These are phyloP conservation scores for Neria commutata DNA, from an alignment of 2,888 invertebrate species.

Conservation along the genomic window DNA sequence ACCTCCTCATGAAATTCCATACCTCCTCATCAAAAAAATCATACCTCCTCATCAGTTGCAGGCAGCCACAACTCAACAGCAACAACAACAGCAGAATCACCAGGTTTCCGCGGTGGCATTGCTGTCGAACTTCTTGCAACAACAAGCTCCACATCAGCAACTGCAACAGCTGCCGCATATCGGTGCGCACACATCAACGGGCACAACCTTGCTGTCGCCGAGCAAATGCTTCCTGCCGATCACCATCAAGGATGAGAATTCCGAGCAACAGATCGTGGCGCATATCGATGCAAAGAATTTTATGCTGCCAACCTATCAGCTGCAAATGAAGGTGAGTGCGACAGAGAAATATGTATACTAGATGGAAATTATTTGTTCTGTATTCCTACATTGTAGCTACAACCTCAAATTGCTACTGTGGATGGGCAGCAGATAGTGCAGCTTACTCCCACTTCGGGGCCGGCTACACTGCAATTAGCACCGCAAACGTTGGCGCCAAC, in stretches of 20 bases:
- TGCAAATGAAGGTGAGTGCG: constrained; percentile 59
- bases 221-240: constrained; percentile 61
- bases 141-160: constrained; percentile 14
- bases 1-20: no score
- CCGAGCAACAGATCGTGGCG: constrained; percentile 61
- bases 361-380: not conserved
- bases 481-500: constrained; percentile 42
- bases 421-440: constrained; percentile 62
- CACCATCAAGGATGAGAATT: constrained; percentile 59
- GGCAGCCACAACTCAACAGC: constrained; percentile 32
- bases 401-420: constrained; percentile 60
- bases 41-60: no score
- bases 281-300: constrained; percentile 62
- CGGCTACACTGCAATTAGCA: constrained; percentile 58
- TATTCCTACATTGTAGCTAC: constrained; percentile 39
- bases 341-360: no score
- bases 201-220: constrained; percentile 49
- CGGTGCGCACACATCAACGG: constrained; percentile 13
- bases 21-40: no score
- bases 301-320: constrained; percentile 59
- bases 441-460: constrained; percentile 58
- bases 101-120: constrained; percentile 18
- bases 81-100: constrained; percentile 42
- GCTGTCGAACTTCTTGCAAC: constrained; percentile 27
- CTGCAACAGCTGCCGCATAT: constrained; percentile 12